These are phyloP conservation scores for Monarcha castaneiventris DNA, from an alignment of 2,113 vertebrate species.

Conservation along the genomic window DNA sequence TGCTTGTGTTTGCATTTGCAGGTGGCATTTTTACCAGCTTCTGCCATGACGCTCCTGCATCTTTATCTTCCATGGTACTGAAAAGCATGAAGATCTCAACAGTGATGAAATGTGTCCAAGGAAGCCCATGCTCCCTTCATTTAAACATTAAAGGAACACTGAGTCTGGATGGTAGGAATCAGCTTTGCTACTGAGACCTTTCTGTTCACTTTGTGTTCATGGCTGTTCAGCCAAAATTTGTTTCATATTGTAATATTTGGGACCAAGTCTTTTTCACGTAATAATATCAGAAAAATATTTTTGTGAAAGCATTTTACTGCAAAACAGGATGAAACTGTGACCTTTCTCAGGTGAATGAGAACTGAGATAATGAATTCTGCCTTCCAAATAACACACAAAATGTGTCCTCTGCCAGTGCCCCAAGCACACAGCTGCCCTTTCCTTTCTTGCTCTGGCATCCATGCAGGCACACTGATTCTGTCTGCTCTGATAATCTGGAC, in stretches of 20 bases:
- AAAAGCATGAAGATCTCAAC: conserved; percentile 78
- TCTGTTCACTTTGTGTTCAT: background rate
- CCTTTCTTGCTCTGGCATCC: background rate
- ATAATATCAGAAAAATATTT: background rate
- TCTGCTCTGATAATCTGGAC: background rate
- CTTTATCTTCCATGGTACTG: conserved; percentile 62
- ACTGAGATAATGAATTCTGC: background rate
- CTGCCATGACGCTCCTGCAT: conserved; percentile 61
- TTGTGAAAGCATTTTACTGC: background rate
- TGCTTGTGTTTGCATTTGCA: conserved; percentile 31
- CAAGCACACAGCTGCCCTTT: background rate
- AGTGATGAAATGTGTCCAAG: conserved; percentile 77
- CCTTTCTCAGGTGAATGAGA: background rate
- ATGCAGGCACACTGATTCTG: background rate
- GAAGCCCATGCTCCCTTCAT: conserved; percentile 74
- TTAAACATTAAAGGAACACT: conserved; percentile 72
- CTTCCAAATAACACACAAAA: background rate
- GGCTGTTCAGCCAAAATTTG: background rate
- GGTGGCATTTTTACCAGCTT: conserved; percentile 54
- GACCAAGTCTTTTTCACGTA: background rate
- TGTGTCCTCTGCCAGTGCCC: background rate
- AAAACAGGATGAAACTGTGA: background rate
- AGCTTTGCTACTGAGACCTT: background rate
- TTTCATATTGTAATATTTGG: background rate
- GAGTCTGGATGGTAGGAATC: conserved; percentile 73